Evolutionary conservation across 2,113 vertebrate species (phyloP).

Genomic region (Perca fluviatilis): DNA sequence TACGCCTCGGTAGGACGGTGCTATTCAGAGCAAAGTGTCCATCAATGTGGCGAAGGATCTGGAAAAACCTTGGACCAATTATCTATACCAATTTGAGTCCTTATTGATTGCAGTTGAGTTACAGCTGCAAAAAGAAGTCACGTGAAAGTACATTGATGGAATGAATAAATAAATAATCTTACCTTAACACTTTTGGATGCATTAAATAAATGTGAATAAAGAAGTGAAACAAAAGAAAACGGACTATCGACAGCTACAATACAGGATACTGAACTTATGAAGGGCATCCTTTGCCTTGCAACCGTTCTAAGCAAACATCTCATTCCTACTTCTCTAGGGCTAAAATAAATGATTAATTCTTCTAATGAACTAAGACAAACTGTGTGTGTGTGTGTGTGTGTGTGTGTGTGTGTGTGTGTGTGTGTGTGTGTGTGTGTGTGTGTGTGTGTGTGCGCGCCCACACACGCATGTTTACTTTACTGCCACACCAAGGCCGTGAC

Average conservation of each 20-base stretch:
- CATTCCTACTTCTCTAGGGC: neutral
- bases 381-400: neutral
- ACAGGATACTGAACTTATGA: slow-evolving; percentile 7
- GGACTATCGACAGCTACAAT: neutral
- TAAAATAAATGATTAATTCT: slow-evolving; percentile 15
- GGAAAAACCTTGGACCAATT: slow-evolving; percentile 47
- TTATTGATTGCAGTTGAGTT: slow-evolving; percentile 17
- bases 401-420: neutral
- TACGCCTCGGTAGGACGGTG: slow-evolving; percentile 61
- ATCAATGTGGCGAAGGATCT: slow-evolving; percentile 59
- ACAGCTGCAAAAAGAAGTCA: slow-evolving; percentile 10
- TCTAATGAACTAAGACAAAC: too few relatives aligned
- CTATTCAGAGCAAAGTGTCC: slow-evolving; percentile 62
- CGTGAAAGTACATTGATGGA: slow-evolving; percentile 11
- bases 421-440: neutral
- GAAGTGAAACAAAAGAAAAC: neutral
- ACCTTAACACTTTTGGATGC: neutral
- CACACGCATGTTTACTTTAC: neutral
- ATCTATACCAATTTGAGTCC: slow-evolving; percentile 47
- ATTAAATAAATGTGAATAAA: slow-evolving; percentile 1
- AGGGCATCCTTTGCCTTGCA: slow-evolving; percentile 5
- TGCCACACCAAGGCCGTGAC: slow-evolving; percentile 15
- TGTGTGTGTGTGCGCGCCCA: neutral
- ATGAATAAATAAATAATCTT: slow-evolving; percentile 16
- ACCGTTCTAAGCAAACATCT: slow-evolving; percentile 15